These are phyloP conservation scores for Melanchra persicariae DNA, from an alignment of 2,888 invertebrate genomes.

Conservation along the genomic window DNA sequence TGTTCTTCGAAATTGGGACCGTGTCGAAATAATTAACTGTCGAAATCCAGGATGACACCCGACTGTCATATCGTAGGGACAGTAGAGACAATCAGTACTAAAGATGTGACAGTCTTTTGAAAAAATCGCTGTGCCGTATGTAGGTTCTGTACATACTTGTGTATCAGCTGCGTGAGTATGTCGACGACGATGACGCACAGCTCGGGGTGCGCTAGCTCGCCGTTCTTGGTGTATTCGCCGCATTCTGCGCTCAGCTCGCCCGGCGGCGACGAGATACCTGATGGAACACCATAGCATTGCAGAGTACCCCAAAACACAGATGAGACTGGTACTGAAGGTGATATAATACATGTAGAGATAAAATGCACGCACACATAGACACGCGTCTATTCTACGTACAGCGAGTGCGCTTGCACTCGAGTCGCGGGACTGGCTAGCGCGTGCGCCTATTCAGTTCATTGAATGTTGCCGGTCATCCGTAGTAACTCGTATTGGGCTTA, in stretches of 20 bases:
- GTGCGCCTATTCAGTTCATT: neutral
- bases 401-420: slow-evolving; percentile 21
- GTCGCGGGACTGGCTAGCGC: neutral
- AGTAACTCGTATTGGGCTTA: neutral
- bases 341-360: too few relatives aligned
- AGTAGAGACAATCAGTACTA: neutral
- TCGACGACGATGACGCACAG: slow-evolving; percentile 91
- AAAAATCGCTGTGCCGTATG: neutral
- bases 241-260: slow-evolving; percentile 71
- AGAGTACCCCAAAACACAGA: neutral
- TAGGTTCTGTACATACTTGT: slow-evolving; percentile 82
- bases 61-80: too few relatives aligned
- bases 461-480: neutral
- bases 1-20: too few relatives aligned
- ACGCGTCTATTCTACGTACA: neutral
- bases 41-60: too few relatives aligned
- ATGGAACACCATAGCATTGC: neutral
- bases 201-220: slow-evolving; percentile 90
- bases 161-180: slow-evolving; percentile 90
- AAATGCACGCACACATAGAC: neutral
- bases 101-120: neutral
- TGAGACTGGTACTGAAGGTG: neutral
- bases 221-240: slow-evolving; percentile 75
- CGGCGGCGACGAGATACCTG: slow-evolving; percentile 73
- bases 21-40: too few relatives aligned